phyloP scores from a whole-genome alignment of 2,888 invertebrate species.

The Plemyria rubiginata region DNA sequence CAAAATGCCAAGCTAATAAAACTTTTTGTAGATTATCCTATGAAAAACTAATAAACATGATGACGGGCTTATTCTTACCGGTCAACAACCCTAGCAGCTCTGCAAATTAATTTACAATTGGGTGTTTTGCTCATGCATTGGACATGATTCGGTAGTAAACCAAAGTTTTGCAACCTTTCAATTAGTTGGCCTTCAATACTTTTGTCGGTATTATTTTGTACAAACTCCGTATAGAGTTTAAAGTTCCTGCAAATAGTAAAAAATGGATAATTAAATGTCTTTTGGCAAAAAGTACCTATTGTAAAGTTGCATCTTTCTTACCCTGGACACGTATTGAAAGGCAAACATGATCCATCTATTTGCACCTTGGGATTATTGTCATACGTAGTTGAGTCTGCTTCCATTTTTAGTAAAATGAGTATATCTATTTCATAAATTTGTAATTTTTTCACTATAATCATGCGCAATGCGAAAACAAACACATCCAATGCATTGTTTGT shows the following conservation, averaged over 20 bases:
- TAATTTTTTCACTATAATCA: no score
- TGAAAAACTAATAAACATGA: neutral
- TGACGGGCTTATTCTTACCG: constrained; percentile 51
- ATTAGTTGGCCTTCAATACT: constrained; percentile 65
- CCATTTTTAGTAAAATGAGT: no score
- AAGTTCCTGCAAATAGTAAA: constrained; percentile 60
- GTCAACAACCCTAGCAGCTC: constrained; percentile 71
- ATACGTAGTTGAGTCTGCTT: constrained; percentile 79
- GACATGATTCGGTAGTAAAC: constrained; percentile 58
- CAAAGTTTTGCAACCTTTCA: constrained; percentile 62
- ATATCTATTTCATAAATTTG: no score
- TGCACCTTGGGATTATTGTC: constrained; percentile 60
- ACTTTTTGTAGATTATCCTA: neutral
- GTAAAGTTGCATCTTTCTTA: constrained; percentile 45
- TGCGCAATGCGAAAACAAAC: no score
- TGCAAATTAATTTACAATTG: constrained; percentile 63
- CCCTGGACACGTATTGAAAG: constrained; percentile 64
- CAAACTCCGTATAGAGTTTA: constrained; percentile 62
- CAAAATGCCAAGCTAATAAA: no score
- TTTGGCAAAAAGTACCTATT: neutral
- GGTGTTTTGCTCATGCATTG: constrained; percentile 59
- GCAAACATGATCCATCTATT: constrained; percentile 54
- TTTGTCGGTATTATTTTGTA: constrained; percentile 52
- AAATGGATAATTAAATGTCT: constrained; percentile 21
- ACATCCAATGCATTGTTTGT: no score